Percentiles rank a stretch among this genome's conserved stretches.
These are phyloP conservation scores for Panonychus citri DNA, from an alignment of 1,140 invertebrate genomes.

Conservation along the genomic window DNA sequence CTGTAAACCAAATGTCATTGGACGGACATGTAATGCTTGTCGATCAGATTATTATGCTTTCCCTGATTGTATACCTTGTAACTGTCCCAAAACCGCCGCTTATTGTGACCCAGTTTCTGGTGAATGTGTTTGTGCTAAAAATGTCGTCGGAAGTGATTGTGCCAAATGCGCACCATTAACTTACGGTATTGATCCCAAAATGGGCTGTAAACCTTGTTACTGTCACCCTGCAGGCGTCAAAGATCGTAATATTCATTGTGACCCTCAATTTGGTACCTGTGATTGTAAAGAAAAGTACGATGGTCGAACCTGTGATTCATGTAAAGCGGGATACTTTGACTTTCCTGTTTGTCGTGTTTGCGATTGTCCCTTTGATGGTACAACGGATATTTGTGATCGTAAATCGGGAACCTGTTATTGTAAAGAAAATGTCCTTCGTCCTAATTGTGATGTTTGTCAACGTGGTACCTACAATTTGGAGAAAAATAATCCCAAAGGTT, in stretches of 20 bases:
- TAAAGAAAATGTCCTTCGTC: constrained; percentile 53
- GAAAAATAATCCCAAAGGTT: constrained; percentile 58
- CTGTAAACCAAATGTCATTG: constrained; percentile 81
- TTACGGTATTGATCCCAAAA: constrained; percentile 77
- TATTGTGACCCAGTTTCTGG: constrained; percentile 22
- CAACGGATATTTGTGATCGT: constrained; percentile 79
- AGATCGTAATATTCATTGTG: constrained; percentile 52
- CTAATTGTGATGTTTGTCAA: constrained; percentile 58
- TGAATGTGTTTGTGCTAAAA: constrained; percentile 22
- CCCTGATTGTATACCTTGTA: constrained; percentile 68
- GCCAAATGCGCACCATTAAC: constrained; percentile 65
- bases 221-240: constrained; percentile 61
- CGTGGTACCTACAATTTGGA: constrained; percentile 80
- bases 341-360: constrained; percentile 75
- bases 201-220: constrained; percentile 83
- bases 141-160: constrained; percentile 57
- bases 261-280: constrained; percentile 60
- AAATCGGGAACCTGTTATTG: constrained; percentile 66
- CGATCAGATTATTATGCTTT: constrained; percentile 81
- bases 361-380: constrained; percentile 61
- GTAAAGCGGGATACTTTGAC: constrained; percentile 52
- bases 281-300: constrained; percentile 62
- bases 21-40: constrained; percentile 65
- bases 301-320: constrained; percentile 64
- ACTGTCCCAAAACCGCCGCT: constrained; percentile 47